Evolutionary conservation across 2,797 vertebrate genomes (phyloP).

Genomic region (Huso huso): DNA sequence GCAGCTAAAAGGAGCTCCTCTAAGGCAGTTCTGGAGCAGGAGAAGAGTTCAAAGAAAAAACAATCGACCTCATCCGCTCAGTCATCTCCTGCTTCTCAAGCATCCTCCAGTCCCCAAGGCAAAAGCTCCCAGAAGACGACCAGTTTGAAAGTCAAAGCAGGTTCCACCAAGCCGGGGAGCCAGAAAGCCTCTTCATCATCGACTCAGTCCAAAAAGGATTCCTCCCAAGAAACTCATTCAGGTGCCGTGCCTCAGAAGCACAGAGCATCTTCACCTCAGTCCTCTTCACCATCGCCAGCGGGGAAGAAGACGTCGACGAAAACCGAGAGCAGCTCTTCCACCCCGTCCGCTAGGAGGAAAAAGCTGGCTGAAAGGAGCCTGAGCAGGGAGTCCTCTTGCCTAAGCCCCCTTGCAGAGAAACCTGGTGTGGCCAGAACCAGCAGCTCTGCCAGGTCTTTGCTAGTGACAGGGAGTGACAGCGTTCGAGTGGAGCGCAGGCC

Average conservation of each 20-base stretch:
- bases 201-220: slow-evolving; percentile 64
- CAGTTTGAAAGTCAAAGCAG: slow-evolving; percentile 67
- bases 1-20: slow-evolving; percentile 50
- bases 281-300: slow-evolving; percentile 62
- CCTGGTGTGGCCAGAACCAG: slow-evolving; percentile 43
- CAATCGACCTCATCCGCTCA: slow-evolving; percentile 59
- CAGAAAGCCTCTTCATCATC: slow-evolving; percentile 59
- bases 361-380: slow-evolving; percentile 72
- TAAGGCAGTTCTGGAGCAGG: slow-evolving; percentile 60
- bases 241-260: slow-evolving; percentile 61
- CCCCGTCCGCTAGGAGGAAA: slow-evolving; percentile 45
- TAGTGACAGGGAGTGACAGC: slow-evolving; percentile 50
- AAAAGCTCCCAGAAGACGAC: slow-evolving; percentile 68
- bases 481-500: slow-evolving; percentile 55
- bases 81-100: slow-evolving; percentile 54
- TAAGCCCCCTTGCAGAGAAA: slow-evolving; percentile 69
- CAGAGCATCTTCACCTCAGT: slow-evolving; percentile 53
- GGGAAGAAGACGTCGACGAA: slow-evolving; percentile 49
- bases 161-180: slow-evolving; percentile 52
- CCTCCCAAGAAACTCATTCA: slow-evolving; percentile 26
- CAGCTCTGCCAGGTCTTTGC: slow-evolving; percentile 49
- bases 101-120: slow-evolving; percentile 56
- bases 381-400: slow-evolving; percentile 76
- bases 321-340: slow-evolving; percentile 39
- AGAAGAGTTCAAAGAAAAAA: slow-evolving; percentile 69